Conservation (phyloP, 1,140 invertebrate genomes). For the Chionoecetes opilio region DNA sequence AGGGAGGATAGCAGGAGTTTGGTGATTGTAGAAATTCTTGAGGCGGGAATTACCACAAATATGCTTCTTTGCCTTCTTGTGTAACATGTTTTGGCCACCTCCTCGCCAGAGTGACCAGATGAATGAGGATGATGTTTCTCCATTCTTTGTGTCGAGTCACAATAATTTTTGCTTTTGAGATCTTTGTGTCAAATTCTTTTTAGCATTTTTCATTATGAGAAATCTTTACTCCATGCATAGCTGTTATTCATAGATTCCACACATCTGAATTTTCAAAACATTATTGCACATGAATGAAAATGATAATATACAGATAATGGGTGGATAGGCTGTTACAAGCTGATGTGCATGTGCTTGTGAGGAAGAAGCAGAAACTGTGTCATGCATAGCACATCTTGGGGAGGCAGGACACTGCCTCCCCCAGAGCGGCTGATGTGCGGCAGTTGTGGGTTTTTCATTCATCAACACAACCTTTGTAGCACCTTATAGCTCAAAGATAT, state of each 20-base stretch:
- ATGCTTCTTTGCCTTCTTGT: slow-evolving; percentile 1
- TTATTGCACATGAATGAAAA: neutral
- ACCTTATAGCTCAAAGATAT: too few relatives aligned
- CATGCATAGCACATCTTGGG: neutral
- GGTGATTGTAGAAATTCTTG: neutral
- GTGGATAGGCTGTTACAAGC: neutral
- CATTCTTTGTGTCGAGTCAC: neutral
- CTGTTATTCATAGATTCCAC: neutral
- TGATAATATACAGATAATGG: neutral
- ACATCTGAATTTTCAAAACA: neutral
- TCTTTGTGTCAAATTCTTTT: neutral
- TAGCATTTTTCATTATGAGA: slow-evolving; percentile 3
- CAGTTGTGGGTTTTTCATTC: too few relatives aligned
- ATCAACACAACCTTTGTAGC: too few relatives aligned
- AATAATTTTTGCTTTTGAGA: neutral
- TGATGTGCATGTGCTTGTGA: neutral
- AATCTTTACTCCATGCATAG: neutral
- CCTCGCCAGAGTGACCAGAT: neutral
- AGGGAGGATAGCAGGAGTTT: neutral
- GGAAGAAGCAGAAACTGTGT: neutral
- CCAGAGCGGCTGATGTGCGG: too few relatives aligned
- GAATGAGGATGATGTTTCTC: slow-evolving; percentile 9
- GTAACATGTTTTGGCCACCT: neutral
- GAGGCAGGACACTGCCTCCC: neutral
- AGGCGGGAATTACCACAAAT: neutral